Base-by-base conservation (phyloP, 1,140 invertebrate species). In the Melanaphis sacchari region DNA sequence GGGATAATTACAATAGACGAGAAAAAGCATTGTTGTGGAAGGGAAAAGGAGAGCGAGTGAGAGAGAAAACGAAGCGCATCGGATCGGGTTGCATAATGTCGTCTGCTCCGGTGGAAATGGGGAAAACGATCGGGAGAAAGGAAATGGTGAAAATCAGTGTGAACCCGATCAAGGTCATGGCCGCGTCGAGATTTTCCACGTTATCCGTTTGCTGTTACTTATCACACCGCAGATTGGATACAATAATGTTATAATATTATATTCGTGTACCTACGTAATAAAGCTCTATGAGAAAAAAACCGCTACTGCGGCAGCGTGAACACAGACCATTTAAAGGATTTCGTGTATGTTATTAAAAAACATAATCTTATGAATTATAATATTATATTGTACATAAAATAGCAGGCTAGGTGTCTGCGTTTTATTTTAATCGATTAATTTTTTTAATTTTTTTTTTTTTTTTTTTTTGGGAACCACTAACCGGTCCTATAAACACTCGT, bases 41-140 rank as follows among this genome's bases (percentile, higher is more conserved):
- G 52, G 18, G 88, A 52, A 36, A 40, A 40, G 2, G 89, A 90
- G 31, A 22, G 90, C 22, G 26, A 31, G 9, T 26, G 26, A 91
- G 36, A 91, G 31, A 91, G 43, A 91, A 90, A 90, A 90, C 54
- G 24, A 90, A 92, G 91, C 46, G 76, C 91, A 92, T 92, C 91
- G 91, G 91, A 92, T 92, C 66, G 3, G 46, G 46, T 92, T 92
- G 46, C 91, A 36, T 92, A 92, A 92, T 36, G 21, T n/a, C 0
- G 38, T 21, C 84, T 76, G 46, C 8, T 18, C 22, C 90, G 22
- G 90, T 82, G 90, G 90, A 82, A 91, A 92, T 38, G 36, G 88
- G 85, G 88, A 59, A 90, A 84, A 82, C 26, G 3, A 52, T 11
- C 52, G 3, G 52, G 91, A 92, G 91, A 92, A 92, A 92, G 91